Evolutionary conservation across 1,140 invertebrate genomes (phyloP).

Genomic region (Neodiprion lecontei): DNA sequence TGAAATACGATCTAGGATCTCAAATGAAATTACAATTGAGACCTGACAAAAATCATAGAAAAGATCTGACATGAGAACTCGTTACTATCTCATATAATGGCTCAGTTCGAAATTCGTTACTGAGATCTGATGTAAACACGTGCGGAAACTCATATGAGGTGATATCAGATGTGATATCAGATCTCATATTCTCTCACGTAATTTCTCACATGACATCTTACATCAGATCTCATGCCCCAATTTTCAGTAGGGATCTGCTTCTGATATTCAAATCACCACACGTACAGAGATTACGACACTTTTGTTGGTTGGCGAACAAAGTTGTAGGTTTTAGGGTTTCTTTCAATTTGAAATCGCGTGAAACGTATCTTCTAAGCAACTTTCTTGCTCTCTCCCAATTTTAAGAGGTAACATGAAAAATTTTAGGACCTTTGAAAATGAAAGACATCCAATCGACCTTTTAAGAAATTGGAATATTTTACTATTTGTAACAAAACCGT

Average conservation of each 20-base stretch:
- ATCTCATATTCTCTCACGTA: neutral
- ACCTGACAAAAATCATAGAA: neutral
- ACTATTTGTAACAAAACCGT: no score
- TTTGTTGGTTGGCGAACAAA: no score
- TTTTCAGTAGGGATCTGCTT: neutral
- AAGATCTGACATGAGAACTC: neutral
- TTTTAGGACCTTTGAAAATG: no score
- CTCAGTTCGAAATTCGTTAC: neutral
- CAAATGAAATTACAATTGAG: neutral
- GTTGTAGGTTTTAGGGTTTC: no score
- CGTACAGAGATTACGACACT: no score
- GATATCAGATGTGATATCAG: neutral
- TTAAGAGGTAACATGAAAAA: no score
- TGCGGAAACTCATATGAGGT: neutral
- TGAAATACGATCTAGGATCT: neutral
- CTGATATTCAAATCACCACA: no score
- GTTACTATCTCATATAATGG: neutral
- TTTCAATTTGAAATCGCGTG: no score
- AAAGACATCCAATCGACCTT: no score
- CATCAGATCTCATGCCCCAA: neutral
- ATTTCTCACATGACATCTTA: neutral
- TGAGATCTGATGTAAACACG: neutral
- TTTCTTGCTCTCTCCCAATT: no score
- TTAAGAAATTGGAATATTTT: no score
- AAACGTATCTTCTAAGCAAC: no score